Evolutionary conservation across 1,140 invertebrate genomes (phyloP).

Genomic region (Formica exsecta): DNA sequence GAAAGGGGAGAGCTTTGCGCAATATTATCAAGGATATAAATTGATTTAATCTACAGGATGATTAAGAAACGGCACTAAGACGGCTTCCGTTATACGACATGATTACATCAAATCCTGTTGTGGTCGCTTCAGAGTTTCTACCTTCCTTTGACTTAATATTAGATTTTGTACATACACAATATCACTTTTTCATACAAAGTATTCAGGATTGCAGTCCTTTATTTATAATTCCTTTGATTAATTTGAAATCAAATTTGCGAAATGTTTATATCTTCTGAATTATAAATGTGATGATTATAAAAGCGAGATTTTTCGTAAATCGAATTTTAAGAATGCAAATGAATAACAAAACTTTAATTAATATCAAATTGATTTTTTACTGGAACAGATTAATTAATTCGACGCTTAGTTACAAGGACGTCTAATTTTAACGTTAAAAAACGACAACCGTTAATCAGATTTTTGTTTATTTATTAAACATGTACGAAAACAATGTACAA

Average conservation of each 20-base stretch:
- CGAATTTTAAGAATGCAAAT: background rate
- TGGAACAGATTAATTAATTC: background rate
- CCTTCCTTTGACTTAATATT: conserved; percentile 10
- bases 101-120: conserved; percentile 8
- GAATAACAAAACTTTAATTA: background rate
- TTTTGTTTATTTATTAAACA: background rate
- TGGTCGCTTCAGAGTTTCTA: background rate
- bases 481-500: background rate
- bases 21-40: conserved; percentile 58
- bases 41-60: conserved; percentile 63
- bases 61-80: conserved; percentile 37
- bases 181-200: conserved; percentile 18
- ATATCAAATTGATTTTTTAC: background rate
- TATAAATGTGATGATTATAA: conserved; percentile 5
- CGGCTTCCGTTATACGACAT: conserved; percentile 46
- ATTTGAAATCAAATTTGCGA: background rate
- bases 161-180: background rate
- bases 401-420: background rate
- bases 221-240: background rate
- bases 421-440: conserved; percentile 5
- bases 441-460: background rate
- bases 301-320: background rate
- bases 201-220: background rate
- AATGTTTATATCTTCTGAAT: background rate
- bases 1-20: conserved; percentile 14